Percentiles rank a stretch among this genome's conserved stretches.
Conservation (phyloP, 2,797 vertebrate genomes). For the Tympanoctomys barrerae region DNA sequence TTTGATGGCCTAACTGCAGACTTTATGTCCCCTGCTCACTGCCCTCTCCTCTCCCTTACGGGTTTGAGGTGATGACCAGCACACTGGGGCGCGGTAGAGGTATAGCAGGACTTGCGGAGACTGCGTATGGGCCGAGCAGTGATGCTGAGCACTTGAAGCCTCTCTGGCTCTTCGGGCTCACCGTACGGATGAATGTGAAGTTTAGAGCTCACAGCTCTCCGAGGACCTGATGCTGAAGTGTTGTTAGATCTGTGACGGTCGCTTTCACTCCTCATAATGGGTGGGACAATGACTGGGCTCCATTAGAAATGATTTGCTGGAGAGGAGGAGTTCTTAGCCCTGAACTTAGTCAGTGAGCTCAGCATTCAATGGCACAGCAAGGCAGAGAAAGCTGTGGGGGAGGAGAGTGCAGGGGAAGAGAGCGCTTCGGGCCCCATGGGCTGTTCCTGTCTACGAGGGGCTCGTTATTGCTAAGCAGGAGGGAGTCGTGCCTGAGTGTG, state of each 20-base stretch:
- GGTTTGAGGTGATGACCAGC: constrained; percentile 21
- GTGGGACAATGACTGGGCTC: constrained; percentile 40
- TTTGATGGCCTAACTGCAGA: not conserved
- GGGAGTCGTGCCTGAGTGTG: constrained; percentile 27
- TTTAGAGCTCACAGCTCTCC: constrained; percentile 5
- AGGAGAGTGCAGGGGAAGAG: not conserved
- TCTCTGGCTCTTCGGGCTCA: constrained; percentile 6
- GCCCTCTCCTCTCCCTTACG: not conserved
- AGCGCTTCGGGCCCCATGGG: not conserved
- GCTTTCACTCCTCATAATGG: not conserved
- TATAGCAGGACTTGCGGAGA: not conserved
- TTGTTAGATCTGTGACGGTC: not conserved
- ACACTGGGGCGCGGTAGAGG: not conserved
- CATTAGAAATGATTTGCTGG: constrained; percentile 42
- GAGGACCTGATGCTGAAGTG: not conserved
- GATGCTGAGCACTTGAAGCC: not conserved
- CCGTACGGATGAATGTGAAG: not conserved
- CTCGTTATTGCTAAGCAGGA: not conserved
- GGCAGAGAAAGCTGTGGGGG: not conserved
- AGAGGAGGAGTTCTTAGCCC: constrained; percentile 24
- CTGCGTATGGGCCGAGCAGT: not conserved
- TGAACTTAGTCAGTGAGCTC: not conserved
- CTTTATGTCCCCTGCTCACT: not conserved
- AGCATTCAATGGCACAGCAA: not conserved
- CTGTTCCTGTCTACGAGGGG: not conserved